A percentile compares a stretch with the other conserved stretches of the same genome.
Conservation (phyloP, 1,140 invertebrate genomes). For the Kradibia gibbosae region DNA sequence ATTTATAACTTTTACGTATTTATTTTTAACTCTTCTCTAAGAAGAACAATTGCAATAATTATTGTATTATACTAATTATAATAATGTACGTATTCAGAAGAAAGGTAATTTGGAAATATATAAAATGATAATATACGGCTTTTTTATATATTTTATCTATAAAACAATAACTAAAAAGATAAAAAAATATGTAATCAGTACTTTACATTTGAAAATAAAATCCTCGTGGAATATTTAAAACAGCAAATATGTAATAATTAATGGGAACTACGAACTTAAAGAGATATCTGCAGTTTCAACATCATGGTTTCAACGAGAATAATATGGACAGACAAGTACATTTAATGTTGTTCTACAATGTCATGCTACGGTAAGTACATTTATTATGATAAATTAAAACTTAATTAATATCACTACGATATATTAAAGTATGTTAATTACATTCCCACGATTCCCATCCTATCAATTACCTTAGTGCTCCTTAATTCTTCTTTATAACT, state of each 20-base stretch:
- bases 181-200: too few relatives aligned
- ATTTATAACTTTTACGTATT: too few relatives aligned
- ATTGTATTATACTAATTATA: too few relatives aligned
- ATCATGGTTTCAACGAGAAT: neutral
- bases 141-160: too few relatives aligned
- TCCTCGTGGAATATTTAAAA: neutral
- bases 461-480: slow-evolving; percentile 27
- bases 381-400: neutral
- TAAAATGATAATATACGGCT: too few relatives aligned
- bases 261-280: neutral
- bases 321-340: neutral
- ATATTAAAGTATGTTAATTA: slow-evolving; percentile 22
- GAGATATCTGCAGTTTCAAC: neutral
- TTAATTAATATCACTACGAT: slow-evolving; percentile 29
- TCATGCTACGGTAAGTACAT: neutral
- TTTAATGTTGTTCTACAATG: neutral
- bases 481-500: slow-evolving; percentile 46
- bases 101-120: too few relatives aligned
- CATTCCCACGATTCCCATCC: slow-evolving; percentile 28
- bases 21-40: too few relatives aligned
- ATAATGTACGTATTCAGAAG: too few relatives aligned
- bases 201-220: too few relatives aligned
- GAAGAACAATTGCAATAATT: too few relatives aligned
- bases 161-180: too few relatives aligned
- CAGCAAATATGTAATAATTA: neutral